Conservation (phyloP, 2,888 invertebrate species). For the Gortyna flavago region DNA sequence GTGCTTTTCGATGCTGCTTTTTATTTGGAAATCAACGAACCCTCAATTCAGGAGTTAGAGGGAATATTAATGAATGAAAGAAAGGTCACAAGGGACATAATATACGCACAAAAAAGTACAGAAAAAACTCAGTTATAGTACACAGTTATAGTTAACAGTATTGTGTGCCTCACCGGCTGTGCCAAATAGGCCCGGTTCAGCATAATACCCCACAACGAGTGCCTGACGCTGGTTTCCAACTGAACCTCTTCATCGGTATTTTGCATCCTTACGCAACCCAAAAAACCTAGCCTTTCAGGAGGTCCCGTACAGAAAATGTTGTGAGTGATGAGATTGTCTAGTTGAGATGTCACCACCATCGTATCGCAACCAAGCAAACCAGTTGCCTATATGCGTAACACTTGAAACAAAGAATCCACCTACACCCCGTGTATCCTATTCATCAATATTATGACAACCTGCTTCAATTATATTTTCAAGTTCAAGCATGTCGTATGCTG, state of each 20-base stretch:
- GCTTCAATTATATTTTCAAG: slow-evolving; percentile 15
- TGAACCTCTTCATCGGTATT: not conserved
- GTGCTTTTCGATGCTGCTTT: not conserved
- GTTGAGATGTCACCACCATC: no score
- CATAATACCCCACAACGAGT: not conserved
- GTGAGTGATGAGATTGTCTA: not conserved
- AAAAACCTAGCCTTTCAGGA: not conserved
- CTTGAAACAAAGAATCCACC: slow-evolving; percentile 1
- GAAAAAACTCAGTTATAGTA: no score
- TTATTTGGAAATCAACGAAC: not conserved
- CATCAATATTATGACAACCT: slow-evolving; percentile 25
- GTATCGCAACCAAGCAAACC: not conserved
- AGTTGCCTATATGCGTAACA: slow-evolving; percentile 4
- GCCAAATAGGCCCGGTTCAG: not conserved
- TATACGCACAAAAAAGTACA: no score
- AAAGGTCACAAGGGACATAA: no score
- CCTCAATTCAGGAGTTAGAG: not conserved
- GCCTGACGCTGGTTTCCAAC: not conserved
- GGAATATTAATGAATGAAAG: not conserved
- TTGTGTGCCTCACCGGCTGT: not conserved
- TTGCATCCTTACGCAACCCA: not conserved
- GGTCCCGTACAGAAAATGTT: not conserved
- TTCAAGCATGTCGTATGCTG: slow-evolving; percentile 32
- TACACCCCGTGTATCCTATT: not conserved
- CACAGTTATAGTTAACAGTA: not conserved